phyloP scores from a whole-genome alignment of 2,113 vertebrate species.

The Uria lomvia region DNA sequence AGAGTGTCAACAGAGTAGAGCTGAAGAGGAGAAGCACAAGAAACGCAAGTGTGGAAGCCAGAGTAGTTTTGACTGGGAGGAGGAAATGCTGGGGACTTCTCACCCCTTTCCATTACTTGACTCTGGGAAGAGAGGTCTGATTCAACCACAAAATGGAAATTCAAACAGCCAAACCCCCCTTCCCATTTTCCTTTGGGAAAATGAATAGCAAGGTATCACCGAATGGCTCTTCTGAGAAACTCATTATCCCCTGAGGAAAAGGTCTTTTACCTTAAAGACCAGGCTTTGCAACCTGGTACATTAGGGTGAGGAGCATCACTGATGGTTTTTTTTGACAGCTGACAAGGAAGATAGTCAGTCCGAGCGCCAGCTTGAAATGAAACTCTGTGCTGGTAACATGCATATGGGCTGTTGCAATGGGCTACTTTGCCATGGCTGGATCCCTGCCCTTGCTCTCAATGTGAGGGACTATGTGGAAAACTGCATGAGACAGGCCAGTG shows the following conservation, averaged over 20 bases:
- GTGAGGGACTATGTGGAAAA: not conserved
- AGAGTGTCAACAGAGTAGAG: not conserved
- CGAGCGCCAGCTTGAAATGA: fast-evolving
- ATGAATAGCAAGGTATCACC: not conserved
- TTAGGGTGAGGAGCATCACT: not conserved
- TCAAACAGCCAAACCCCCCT: not conserved
- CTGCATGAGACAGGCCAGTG: not conserved
- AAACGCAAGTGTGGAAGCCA: not conserved
- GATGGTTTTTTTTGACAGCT: not conserved
- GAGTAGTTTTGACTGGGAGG: not conserved
- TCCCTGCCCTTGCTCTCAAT: not conserved
- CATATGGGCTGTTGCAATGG: not conserved
- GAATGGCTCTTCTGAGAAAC: not conserved
- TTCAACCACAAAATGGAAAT: not conserved
- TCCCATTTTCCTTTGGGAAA: not conserved
- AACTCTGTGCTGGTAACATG: not conserved
- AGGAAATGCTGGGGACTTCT: not conserved
- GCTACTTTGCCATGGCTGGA: not conserved
- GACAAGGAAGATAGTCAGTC: not conserved
- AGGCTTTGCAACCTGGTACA: not conserved
- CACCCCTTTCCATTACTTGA: not conserved
- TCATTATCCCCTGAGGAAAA: not conserved
- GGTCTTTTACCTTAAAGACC: not conserved
- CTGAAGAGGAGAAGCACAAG: not conserved
- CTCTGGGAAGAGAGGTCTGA: not conserved